Base-by-base conservation (phyloP, 92 coral and sea anemone species). In the Chrysogorgia sp. region DNA sequence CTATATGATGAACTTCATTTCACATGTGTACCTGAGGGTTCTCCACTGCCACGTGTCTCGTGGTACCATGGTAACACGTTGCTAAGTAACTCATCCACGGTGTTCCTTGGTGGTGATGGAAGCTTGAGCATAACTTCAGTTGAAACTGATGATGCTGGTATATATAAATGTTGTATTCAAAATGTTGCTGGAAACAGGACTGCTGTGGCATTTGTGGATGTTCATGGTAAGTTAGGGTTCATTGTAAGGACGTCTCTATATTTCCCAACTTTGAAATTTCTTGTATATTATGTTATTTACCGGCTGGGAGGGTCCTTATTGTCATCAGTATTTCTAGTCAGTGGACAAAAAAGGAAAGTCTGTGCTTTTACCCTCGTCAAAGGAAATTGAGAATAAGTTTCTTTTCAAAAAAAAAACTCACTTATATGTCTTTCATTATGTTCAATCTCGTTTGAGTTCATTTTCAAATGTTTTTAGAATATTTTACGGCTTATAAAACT, bases 161-260 rank as follows among this genome's bases (percentile, higher is more conserved):
- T 45, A 20, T 94, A 84, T 65, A 86, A 85, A 58, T 94, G 98
- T 71, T 75, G 40, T 8, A 91, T 90, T 29, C 34, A 59, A 20
- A 94, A 91, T 74, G 78, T 89, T 34, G 98, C 90, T 40, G 97
- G 98, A 10, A 86, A 66, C 67, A 64, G 63, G 0, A 34, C 55
- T 59, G 81, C 69, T 4, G 34, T 34, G 15, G 94, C 88, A 32
- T 68, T 35, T 20, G 87, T 94, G 22, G 63, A 55, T 64, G 87
- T 94, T 71, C 86, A 87, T 75, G 97, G 98, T 94, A 30, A 70
- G 89, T 63, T n/a, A n/a, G n/a, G n/a, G n/a, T n/a, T n/a, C n/a
- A 24, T 26, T 33, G 43, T n/a, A 2, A 19, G 13, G 19, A 10
- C 23, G 21, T 32, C n/a, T 74, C 1, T 0, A n/a, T n/a, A n/a